Conservation (phyloP, 2,797 vertebrate genomes). For the Nyctalus aviator region DNA sequence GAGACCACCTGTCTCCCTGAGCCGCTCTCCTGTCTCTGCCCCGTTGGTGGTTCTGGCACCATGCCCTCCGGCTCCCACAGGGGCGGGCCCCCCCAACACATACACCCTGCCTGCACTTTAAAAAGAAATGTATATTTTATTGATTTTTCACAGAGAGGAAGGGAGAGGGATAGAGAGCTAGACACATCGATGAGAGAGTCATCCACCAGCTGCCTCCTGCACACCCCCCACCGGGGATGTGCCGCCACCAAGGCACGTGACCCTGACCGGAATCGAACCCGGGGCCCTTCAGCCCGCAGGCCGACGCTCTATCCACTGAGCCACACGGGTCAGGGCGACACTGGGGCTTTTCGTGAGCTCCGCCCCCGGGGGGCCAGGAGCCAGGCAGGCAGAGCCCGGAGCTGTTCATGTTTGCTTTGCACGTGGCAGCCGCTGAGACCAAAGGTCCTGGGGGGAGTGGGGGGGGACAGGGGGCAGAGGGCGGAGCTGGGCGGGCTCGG, state of each 20-base stretch:
- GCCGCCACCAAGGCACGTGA: too few species aligned
- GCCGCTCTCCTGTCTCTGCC: not conserved
- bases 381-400: too few species aligned
- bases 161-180: too few species aligned
- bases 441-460: not conserved
- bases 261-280: too few species aligned
- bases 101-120: not conserved
- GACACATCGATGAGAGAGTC: too few species aligned
- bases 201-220: too few species aligned
- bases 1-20: not conserved
- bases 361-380: not conserved
- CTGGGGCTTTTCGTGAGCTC: not conserved
- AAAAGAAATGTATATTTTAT: too few species aligned
- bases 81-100: not conserved
- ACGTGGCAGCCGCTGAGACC: not conserved
- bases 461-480: not conserved
- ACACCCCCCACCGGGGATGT: too few species aligned
- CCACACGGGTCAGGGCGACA: not conserved
- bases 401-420: not conserved
- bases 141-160: too few species aligned
- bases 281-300: too few species aligned
- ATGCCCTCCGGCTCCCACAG: not conserved
- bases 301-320: too few species aligned
- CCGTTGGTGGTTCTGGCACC: not conserved
- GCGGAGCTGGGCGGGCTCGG: not conserved